These are phyloP conservation scores for Cricetomys ansorgei DNA, from an alignment of 2,113 vertebrate genomes.

Conservation along the genomic window DNA sequence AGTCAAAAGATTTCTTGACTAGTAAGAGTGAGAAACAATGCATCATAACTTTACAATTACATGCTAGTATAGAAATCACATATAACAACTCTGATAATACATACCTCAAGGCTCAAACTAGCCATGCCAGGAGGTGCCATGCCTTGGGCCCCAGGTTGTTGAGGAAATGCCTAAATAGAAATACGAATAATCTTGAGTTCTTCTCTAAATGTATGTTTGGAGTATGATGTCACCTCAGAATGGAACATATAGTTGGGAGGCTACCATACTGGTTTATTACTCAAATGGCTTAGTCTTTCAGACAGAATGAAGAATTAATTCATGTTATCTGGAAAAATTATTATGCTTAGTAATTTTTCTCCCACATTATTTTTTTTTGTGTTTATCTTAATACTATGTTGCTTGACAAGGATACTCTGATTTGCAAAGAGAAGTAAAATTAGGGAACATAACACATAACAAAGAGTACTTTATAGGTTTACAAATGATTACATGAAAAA, in stretches of 20 bases:
- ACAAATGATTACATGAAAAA: background rate
- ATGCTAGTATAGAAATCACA: background rate
- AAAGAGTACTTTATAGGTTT: background rate
- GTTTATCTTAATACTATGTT: background rate
- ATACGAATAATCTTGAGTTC: slow-evolving; percentile 50
- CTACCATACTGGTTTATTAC: background rate
- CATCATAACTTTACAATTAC: background rate
- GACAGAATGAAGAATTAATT: slow-evolving; percentile 31
- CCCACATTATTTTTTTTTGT: background rate
- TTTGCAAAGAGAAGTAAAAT: slow-evolving; percentile 13
- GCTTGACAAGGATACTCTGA: slow-evolving; percentile 30
- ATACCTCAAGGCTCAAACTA: slow-evolving; percentile 78
- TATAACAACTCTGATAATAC: background rate
- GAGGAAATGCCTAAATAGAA: slow-evolving; percentile 68
- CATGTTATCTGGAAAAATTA: background rate
- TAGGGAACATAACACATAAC: slow-evolving; percentile 24
- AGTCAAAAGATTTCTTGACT: background rate
- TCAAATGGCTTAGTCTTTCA: background rate
- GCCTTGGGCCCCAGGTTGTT: slow-evolving; percentile 56
- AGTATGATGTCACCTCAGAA: background rate
- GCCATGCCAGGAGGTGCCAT: slow-evolving; percentile 62
- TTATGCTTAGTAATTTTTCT: background rate
- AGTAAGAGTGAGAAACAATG: background rate
- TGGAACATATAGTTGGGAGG: background rate
- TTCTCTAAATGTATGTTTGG: background rate